Evolutionary conservation across 2,888 invertebrate species (phyloP), one percentile per base, ranked within the genome.

Genomic region (Zygaena filipendulae): DNA sequence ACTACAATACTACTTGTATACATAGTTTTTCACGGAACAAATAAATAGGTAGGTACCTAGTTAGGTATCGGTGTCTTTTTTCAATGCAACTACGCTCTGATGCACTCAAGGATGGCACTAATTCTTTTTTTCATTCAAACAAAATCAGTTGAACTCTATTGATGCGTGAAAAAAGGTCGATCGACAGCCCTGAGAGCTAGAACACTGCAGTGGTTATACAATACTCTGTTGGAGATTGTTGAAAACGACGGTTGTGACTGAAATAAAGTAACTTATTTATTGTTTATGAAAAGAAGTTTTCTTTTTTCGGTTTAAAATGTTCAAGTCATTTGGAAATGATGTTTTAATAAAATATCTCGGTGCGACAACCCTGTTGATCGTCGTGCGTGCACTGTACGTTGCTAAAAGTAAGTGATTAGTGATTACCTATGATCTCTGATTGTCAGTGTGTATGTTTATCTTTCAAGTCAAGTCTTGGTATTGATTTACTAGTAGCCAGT

Each of bases 21-120:
- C n/a, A n/a, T n/a, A n/a, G n/a, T n/a, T n/a, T n/a, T n/a, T n/a
- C n/a, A n/a, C n/a, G n/a, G n/a, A n/a, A n/a, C n/a, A n/a, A n/a
- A n/a, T n/a, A n/a, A n/a, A n/a, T n/a, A n/a, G n/a, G n/a, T n/a
- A n/a, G n/a, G n/a, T n/a, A n/a, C n/a, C n/a, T n/a, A n/a, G n/a
- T n/a, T n/a, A n/a, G n/a, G n/a, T n/a, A n/a, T n/a, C n/a, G n/a
- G n/a, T n/a, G n/a, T n/a, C n/a, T n/a, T n/a, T n/a, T n/a, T 41
- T 40, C 44, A 47, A 48, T 49, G 48, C 43, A 40, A 55, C n/a
- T n/a, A n/a, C 55, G 61, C 45, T 54, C 29, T 33, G 46, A 29
- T 52, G 56, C 49, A 47, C 45, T 43, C 75, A 75, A 75, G 74
- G 75, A 74, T 75, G 70, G 13, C 57, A 62, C 54, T 37, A 42